Evolutionary conservation across 2,888 invertebrate genomes (phyloP), one percentile per base, ranked within the genome.

Genomic region (Desoria tigrina): DNA sequence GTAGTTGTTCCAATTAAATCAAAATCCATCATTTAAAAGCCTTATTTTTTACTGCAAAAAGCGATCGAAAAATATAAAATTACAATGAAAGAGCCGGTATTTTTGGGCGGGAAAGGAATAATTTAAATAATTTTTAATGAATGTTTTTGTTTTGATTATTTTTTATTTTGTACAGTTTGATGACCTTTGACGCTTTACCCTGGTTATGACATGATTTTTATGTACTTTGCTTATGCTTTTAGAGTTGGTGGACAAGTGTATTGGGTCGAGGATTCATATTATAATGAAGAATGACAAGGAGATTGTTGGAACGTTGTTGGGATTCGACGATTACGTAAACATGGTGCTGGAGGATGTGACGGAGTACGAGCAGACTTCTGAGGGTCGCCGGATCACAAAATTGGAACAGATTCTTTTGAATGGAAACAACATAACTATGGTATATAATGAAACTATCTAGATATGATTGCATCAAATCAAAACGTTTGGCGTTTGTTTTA

Each of bases 221-320:
- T 57, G 83, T 84, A 67, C 80, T n/a, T n/a, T n/a, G n/a, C n/a
- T n/a, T n/a, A n/a, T n/a, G n/a, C n/a, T n/a, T 39, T 39, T 39
- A 90, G 99, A 99, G 81, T 83, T 99, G 77, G 96, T 99, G 26
- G 99, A 99, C 81, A 99, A 99, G 84, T 99, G 99, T 81, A 99
- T 99, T 79, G 99, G 99, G 39, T 98, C 98, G 0, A 85, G 95
- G 72, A 98, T 99, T 78, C 99, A 99, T 81, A 98, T 99, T 27
- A 96, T 99, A 71, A 99, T 99, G 99, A 99, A 99, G 82, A 97
- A 96, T 80, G 99, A 99, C 80, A 98, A 97, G 82, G 99, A 99
- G 85, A 95, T 99, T 81, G 97, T 98, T 14, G 99, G 99, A 69
- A 98, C 97, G 0, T 81, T 99, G 57, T 85, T 95, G 73, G 99